A percentile compares a stretch with the other conserved stretches of the same genome.
Conservation (phyloP, 2,888 invertebrate species). For the Epirrhoe alternata region DNA sequence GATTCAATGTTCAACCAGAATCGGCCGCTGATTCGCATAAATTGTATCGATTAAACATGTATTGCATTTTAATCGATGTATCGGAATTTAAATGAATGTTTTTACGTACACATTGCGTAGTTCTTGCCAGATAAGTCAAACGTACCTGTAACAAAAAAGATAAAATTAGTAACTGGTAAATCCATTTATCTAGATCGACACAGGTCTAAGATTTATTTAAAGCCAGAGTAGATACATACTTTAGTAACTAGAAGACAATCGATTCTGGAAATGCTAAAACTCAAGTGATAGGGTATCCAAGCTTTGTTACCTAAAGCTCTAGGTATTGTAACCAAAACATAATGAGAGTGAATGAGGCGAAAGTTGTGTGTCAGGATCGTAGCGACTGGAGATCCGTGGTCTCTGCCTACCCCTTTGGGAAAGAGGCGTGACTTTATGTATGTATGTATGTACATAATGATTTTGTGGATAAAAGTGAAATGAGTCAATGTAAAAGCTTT, state of each 20-base stretch:
- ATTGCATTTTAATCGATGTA: conserved; percentile 22
- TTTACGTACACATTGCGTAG: conserved; percentile 26
- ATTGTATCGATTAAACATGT: conserved; percentile 25
- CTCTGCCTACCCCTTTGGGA: too few species aligned
- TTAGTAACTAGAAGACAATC: too few species aligned
- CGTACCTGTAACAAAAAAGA: conserved; percentile 54
- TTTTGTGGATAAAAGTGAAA: conserved; percentile 7
- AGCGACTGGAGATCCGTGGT: too few species aligned
- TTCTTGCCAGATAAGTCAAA: conserved; percentile 25
- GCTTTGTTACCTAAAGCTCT: too few species aligned
- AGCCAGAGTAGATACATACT: background rate
- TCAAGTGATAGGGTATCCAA: too few species aligned
- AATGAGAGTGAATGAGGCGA: too few species aligned
- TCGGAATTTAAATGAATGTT: conserved; percentile 12
- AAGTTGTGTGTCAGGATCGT: too few species aligned
- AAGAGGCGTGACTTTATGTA: too few species aligned
- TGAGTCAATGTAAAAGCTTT: conserved; percentile 20
- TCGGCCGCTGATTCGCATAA: conserved; percentile 21
- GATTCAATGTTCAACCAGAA: conserved; percentile 12
- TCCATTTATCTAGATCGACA: background rate
- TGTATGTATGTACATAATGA: too few species aligned
- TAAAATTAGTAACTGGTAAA: conserved; percentile 6
- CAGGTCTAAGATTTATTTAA: background rate
- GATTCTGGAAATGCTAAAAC: too few species aligned
- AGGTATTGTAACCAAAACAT: background rate